phyloP scores from a whole-genome alignment of 2,888 invertebrate genomes.

The Pollenia amentaria region DNA sequence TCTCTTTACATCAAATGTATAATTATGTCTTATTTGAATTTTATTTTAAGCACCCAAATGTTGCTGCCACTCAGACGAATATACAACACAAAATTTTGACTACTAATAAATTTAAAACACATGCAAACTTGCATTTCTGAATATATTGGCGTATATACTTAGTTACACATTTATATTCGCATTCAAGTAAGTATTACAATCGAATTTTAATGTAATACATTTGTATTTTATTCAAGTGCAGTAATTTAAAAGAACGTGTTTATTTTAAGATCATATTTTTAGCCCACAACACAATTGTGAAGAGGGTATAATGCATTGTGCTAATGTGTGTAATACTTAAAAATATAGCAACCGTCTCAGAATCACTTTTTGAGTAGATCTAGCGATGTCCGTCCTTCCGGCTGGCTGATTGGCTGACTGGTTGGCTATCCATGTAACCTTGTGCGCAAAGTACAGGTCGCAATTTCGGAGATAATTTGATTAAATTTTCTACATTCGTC shows the following conservation, averaged over 20 bases:
- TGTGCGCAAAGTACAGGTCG: too few species aligned
- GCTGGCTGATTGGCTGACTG: too few species aligned
- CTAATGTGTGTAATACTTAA: too few species aligned
- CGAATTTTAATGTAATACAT: background rate
- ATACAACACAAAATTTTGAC: slow-evolving; percentile 5
- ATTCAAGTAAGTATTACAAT: background rate
- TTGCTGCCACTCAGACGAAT: slow-evolving; percentile 37
- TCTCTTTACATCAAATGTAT: slow-evolving; percentile 39
- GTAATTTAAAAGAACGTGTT: background rate
- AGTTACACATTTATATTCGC: background rate
- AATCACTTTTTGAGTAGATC: too few species aligned
- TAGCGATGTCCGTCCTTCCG: too few species aligned
- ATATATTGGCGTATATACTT: background rate
- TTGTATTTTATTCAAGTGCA: background rate
- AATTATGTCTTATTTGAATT: slow-evolving; percentile 49
- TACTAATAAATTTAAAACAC: background rate
- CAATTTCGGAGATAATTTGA: too few species aligned
- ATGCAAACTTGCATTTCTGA: background rate
- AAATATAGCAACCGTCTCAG: too few species aligned
- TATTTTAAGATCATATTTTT: background rate
- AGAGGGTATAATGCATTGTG: too few species aligned
- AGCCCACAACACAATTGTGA: too few species aligned
- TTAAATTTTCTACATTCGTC: too few species aligned
- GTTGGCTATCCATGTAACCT: too few species aligned
- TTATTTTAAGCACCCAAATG: slow-evolving; percentile 53